Base-by-base conservation (phyloP, 1,140 invertebrate species). In the Neodiprion virginianus region DNA sequence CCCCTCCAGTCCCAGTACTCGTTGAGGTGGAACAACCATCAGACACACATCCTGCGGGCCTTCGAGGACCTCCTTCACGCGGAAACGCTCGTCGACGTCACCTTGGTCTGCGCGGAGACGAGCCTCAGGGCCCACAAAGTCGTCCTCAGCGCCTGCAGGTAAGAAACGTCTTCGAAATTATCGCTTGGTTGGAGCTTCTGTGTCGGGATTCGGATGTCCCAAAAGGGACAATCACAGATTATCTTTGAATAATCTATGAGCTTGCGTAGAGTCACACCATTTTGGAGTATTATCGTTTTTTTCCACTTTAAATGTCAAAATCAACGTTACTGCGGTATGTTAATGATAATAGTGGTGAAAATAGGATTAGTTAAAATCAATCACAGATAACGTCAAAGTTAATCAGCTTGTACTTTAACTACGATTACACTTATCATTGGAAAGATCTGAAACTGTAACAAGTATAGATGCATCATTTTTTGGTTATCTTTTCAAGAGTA, bases 11-110 rank as follows among this genome's bases (percentile, higher is more conserved):
- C 96, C 80, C 95, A 96, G 85, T 97, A 96, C 87, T 96, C 95
- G 81, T 90, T 97, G 76, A 92, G 95, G 88, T 97, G 96, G 96
- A 96, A 96, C 90, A 96, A 97, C 88, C 96, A 97, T 89, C 95
- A 95, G 83, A 92, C 91, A 73, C 95, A 97, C 88, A 93, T 97
- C 84, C 90, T 96, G 76, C 91, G 93, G 76, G 93, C 95, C 17
- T 96, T 97, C 88, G 96, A 96, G 80, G 92, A 93, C 9, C 89
- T 97, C 67, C 89, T 97, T 68, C 93, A 96, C 79, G 93, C 93
- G 21, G 96, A 96, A 86, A 92, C 93, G 5, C 92, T 97, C 66
- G 96, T 97, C 67, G 96, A 97, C 83, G 95, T 97, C 70, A 97
- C 96, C 1, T 90, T 97, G 65, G 95, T 96, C 40, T 97, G 96